Percentiles rank a stretch among this genome's conserved stretches.
phyloP scores from a whole-genome alignment of 2,797 vertebrate genomes.

The Thalassophryne amazonica region DNA sequence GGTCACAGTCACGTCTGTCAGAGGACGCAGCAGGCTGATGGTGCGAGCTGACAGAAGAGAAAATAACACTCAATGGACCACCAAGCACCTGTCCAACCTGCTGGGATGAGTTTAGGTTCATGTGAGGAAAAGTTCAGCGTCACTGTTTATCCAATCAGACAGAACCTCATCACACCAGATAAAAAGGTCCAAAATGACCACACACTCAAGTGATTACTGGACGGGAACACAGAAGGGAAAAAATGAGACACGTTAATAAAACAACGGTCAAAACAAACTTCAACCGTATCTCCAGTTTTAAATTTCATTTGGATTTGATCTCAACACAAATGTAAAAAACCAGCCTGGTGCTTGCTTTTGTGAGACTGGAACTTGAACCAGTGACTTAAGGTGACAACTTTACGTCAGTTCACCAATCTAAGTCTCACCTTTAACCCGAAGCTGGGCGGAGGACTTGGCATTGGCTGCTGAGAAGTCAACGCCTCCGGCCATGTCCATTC shows the following conservation, averaged over 20 bases:
- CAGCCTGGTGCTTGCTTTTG: no score
- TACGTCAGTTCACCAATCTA: no score
- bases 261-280: no score
- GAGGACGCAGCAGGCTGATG: slow-evolving; percentile 85
- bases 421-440: slow-evolving; percentile 90
- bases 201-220: no score
- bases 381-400: no score
- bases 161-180: slow-evolving; percentile 75
- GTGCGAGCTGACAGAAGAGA: slow-evolving; percentile 83
- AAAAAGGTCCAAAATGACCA: slow-evolving; percentile 85
- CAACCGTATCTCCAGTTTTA: no score
- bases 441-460: slow-evolving; percentile 92
- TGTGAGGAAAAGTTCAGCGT: slow-evolving; percentile 44
- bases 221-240: no score
- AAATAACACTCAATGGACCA: slow-evolving; percentile 13
- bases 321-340: no score
- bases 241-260: no score
- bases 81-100: background rate
- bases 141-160: slow-evolving; percentile 71
- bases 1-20: slow-evolving; percentile 93
- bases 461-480: slow-evolving; percentile 96
- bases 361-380: no score
- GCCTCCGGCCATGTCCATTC: slow-evolving; percentile 87
- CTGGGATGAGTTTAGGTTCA: background rate
- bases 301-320: no score